Evolutionary conservation across 2,797 vertebrate species (phyloP).

Genomic region (Gymnoscopelus braueri): DNA sequence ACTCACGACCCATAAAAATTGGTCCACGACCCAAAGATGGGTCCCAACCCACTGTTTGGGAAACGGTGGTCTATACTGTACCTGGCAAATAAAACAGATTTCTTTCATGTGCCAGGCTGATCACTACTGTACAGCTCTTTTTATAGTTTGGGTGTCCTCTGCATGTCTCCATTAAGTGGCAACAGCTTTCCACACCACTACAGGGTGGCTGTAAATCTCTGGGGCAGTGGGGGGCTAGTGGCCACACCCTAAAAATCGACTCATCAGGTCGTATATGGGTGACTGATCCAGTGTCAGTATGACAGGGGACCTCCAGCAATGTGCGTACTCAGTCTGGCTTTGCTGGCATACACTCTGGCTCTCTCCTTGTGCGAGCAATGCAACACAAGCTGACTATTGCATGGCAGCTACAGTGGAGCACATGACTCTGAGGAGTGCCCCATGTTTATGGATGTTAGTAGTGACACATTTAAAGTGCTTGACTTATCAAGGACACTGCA

Average conservation of each 20-base stretch:
- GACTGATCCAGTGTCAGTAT: slow-evolving; percentile 37
- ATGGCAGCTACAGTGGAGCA: background rate
- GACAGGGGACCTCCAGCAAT: slow-evolving; percentile 23
- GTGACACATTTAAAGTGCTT: background rate
- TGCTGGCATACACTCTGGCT: slow-evolving; percentile 16
- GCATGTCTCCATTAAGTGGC: background rate
- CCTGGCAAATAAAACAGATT: too few relatives aligned
- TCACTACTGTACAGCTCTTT: background rate
- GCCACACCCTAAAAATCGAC: slow-evolving; percentile 28
- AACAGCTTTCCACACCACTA: slow-evolving; percentile 44
- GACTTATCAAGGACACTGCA: background rate
- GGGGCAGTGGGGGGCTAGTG: background rate
- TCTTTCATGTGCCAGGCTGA: slow-evolving; percentile 1
- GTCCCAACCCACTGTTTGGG: too few relatives aligned
- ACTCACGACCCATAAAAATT: too few relatives aligned
- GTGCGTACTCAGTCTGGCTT: slow-evolving; percentile 42
- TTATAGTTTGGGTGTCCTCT: slow-evolving; percentile 19
- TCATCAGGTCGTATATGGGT: slow-evolving; percentile 50
- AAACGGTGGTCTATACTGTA: too few relatives aligned
- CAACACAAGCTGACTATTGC: slow-evolving; percentile 1
- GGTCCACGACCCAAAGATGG: too few relatives aligned
- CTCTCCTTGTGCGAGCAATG: too few relatives aligned
- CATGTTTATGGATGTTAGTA: background rate
- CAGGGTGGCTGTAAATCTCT: slow-evolving; percentile 53
- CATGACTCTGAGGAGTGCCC: background rate